Base-by-base conservation (phyloP, 2,797 vertebrate genomes). In the Podarcis siculus region DNA sequence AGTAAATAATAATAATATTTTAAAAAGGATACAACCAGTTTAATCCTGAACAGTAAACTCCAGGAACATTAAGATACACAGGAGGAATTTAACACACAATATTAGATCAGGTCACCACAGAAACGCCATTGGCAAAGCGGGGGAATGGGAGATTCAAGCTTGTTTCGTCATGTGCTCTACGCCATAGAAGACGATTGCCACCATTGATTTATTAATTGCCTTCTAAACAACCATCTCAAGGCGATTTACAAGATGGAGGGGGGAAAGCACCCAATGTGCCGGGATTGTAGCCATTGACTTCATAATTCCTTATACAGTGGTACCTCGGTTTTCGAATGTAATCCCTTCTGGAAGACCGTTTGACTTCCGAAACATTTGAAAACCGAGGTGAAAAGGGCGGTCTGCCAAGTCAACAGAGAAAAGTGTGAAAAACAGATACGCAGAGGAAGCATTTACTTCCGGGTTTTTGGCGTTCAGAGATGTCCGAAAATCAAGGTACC, bases 1-100 rank as follows among this genome's bases (percentile, higher is more conserved):
- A 97, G 90, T 92, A 97, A 97, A 95, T 95, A 96, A 85, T 80
- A 85, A 61, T 61, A 79, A 85, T 42, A 9, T 42, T 42, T 80
- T 66, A 0, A 4, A 55, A 61, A 92, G 55, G 93, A 96, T 96
- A 96, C 95, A 94, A 92, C 94, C 87, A 92, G 94, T 90, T 95
- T 92, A 95, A 93, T 90, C 93, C 89, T 89, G 90, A 93, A 90
- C 91, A 94, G 86, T 82, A 92, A 89, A 90, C 90, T 55, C 82
- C 81, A 87, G 93, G 83, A 86, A 92, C 95, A 94, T 87, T 2
- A 7, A n/a, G 85, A 88, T 82, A 78, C 87, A 23, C 75, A 35
- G 19, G 4, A 66, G 58, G 32, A 83, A 42, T 87, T 75, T 76
- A 84, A 66, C 13, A 79, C 32, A 79, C 23, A 37, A 17, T 35